Base-by-base conservation (phyloP, 2,888 invertebrate species). In the Cosmia trapezina region DNA sequence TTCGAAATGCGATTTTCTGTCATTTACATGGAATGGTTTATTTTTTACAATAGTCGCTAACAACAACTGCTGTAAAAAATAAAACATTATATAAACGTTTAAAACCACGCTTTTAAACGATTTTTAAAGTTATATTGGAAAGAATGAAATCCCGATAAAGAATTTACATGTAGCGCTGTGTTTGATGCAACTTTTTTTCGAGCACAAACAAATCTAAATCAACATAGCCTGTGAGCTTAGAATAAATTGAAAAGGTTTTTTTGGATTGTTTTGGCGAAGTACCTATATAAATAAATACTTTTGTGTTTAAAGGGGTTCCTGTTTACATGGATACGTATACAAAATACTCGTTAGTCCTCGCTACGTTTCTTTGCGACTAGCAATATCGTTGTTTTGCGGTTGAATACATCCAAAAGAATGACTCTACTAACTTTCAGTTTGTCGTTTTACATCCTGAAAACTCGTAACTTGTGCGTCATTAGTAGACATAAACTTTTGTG, bases 231-330 rank as follows among this genome's bases (percentile, higher is more conserved):
- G 41, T 37, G 43, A 70, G 62, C 33, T 71, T 53, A 51, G n/a
- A 57, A 14, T 62, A 47, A 73, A 76, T 49, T 72, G 79, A 28
- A 61, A 72, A 54, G 11, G 54, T 28, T 73, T 73, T 73, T 45
- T 49, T 19, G 49, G 19, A 41, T 22, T 8, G n/a, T 37, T 79
- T 60, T 54, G 22, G 22, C 28, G 19, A 43, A n/a, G 33, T 53
- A 59, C 8, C 33, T 37, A 37, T 37, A 4, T 54, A 17, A 33
- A 45, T 60, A 51, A 47, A 78, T 47, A 47, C 8, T 41, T 14
- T 63, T 33, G n/a, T 47, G 12, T 60, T 41, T n/a, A 51, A 28
- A 56, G 22, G 2, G 12, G 9, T 49, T 63, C 9, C 7, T 63
- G 33, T 79, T 72, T n/a, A 59, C 12, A n/a, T 51, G 11, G 4